Percentiles rank a stretch among this genome's conserved stretches.
These are phyloP conservation scores for Doris montereyensis DNA, from an alignment of 2,888 invertebrate genomes.

Conservation along the genomic window DNA sequence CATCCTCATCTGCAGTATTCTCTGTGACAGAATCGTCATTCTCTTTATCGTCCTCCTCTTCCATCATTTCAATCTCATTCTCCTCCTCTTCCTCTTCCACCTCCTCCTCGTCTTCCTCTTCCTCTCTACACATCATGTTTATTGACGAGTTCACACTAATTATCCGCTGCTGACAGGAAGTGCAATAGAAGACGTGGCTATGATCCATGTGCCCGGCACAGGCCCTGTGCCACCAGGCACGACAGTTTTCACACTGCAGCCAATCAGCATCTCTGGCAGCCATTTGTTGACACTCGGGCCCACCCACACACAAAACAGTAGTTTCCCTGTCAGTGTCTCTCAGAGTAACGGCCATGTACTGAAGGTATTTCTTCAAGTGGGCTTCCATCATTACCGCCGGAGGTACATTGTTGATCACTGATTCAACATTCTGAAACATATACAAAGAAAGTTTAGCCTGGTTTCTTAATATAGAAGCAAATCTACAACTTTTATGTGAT, in stretches of 20 bases:
- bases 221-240: slow-evolving; percentile 38
- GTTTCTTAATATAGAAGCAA: no score
- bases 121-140: background rate
- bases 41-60: no score
- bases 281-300: slow-evolving; percentile 34
- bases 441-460: no score
- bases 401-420: slow-evolving; percentile 25
- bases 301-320: slow-evolving; percentile 39
- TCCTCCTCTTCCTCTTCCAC: slow-evolving; percentile 9
- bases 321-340: slow-evolving; percentile 39
- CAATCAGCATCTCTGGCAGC: slow-evolving; percentile 38
- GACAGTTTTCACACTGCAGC: slow-evolving; percentile 41
- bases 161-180: slow-evolving; percentile 36
- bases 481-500: no score
- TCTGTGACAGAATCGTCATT: no score
- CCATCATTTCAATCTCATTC: no score
- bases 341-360: slow-evolving; percentile 24
- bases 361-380: slow-evolving; percentile 25
- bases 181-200: slow-evolving; percentile 25
- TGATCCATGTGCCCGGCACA: slow-evolving; percentile 20
- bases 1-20: no score
- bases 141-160: background rate
- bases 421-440: slow-evolving; percentile 42
- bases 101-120: slow-evolving; percentile 24
- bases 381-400: slow-evolving; percentile 32